These are phyloP conservation scores for Hypocryptadius cinnamomeus DNA, from an alignment of 2,113 vertebrate genomes.

Conservation along the genomic window DNA sequence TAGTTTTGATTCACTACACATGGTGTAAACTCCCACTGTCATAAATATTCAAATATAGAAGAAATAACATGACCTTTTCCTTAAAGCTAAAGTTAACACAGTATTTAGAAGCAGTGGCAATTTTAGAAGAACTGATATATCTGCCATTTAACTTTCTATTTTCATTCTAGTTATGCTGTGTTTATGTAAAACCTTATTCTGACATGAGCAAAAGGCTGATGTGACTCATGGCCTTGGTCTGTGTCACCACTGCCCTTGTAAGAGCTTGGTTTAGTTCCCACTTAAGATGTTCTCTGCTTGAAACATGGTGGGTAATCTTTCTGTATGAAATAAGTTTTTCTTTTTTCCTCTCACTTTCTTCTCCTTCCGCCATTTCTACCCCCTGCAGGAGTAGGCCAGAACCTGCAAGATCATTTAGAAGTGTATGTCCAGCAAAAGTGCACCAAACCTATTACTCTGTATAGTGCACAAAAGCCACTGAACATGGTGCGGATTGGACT, in stretches of 20 bases:
- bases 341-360: not conserved
- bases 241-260: not conserved
- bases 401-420: slow-evolving; percentile 96
- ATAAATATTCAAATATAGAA: not conserved
- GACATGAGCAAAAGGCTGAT: not conserved
- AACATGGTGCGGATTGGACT: slow-evolving; percentile 87
- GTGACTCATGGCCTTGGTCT: not conserved
- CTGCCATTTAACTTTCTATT: not conserved
- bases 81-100: not conserved
- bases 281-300: not conserved
- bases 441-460: slow-evolving; percentile 85
- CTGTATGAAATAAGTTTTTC: not conserved
- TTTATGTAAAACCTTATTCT: not conserved
- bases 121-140: not conserved
- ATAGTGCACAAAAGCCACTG: slow-evolving; percentile 83
- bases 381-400: slow-evolving; percentile 86
- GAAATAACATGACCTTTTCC: not conserved
- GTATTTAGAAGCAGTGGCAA: not conserved
- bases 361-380: not conserved
- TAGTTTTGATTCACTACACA: not conserved
- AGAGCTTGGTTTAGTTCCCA: not conserved
- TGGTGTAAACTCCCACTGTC: not conserved
- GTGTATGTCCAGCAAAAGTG: slow-evolving; percentile 91
- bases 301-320: not conserved
- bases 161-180: not conserved